These are phyloP conservation scores for Hycleus cichorii DNA, from an alignment of 1,140 invertebrate genomes.

Conservation along the genomic window DNA sequence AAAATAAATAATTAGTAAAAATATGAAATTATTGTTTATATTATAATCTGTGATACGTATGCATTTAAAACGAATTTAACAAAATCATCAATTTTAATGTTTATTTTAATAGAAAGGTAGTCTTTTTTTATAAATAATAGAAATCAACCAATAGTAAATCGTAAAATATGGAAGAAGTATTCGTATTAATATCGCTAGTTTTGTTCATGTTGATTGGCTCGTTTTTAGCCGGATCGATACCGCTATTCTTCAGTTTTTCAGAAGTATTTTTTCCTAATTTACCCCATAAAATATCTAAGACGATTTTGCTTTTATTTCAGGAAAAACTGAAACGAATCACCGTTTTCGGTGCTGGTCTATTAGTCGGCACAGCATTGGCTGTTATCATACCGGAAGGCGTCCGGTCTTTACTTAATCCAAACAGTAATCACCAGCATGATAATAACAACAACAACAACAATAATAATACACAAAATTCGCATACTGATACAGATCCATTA, in stretches of 20 bases:
- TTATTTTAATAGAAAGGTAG: slow-evolving; percentile 1
- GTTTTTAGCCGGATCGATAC: slow-evolving; percentile 88
- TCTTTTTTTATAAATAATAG: not conserved
- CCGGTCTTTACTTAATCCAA: slow-evolving; percentile 54
- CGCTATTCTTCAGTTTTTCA: slow-evolving; percentile 84
- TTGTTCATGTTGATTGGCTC: slow-evolving; percentile 93
- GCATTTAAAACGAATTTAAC: slow-evolving; percentile 19
- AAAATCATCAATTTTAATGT: not conserved
- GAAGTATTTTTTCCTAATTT: slow-evolving; percentile 60
- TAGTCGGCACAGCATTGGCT: slow-evolving; percentile 95
- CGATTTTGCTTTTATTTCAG: slow-evolving; percentile 52
- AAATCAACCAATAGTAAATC: slow-evolving; percentile 1
- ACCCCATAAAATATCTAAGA: not conserved
- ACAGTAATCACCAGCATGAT: not conserved
- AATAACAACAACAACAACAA: slow-evolving; percentile 18
- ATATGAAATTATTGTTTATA: not conserved
- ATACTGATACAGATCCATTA: slow-evolving; percentile 42
- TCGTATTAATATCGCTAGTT: slow-evolving; percentile 70
- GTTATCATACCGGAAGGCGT: slow-evolving; percentile 99
- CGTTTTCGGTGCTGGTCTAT: slow-evolving; percentile 89
- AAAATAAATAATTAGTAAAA: too few species aligned
- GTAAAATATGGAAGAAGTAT: slow-evolving; percentile 71
- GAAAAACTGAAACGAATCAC: slow-evolving; percentile 91
- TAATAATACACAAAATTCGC: slow-evolving; percentile 14
- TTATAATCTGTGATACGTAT: slow-evolving; percentile 21